Base-by-base conservation (phyloP, 1,140 invertebrate genomes). In the Drosophila ercepeae region DNA sequence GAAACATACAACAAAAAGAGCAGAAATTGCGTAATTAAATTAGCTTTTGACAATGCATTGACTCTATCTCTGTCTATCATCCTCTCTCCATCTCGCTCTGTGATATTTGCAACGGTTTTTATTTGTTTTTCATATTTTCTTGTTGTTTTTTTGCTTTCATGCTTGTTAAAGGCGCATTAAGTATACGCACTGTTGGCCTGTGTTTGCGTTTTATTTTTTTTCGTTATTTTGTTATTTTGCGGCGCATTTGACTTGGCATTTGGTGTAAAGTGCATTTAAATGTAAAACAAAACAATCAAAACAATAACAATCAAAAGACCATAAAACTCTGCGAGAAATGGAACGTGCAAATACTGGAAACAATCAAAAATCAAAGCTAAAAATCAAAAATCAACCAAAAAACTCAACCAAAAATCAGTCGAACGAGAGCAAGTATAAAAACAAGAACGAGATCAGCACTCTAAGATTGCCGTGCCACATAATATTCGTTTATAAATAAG, bases 401-500 rank as follows among this genome's bases (percentile, higher is more conserved):
- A 39, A 50, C 8, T 5, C 39, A 34, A 8, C 27, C 27, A 39
- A n/a, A n/a, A 58, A 34, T 34, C 32, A 11, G 19, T n/a, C n/a
- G 21, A 42, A 42, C 7, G 18, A 46, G 18, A 63, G 51, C 39
- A 19, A 48, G 19, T 36, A 42, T 8, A n/a, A 46, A 44, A 19
- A 57, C 29, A 27, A 69, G 64, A 60, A 69, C 64, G 18, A 45
- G 42, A 68, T 58, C 51, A 21, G 52, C 41, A 50, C 29, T 72
- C 57, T 36, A 65, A 55, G 46, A 71, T 61, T 42, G 53, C 36
- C n/a, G 36, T 44, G 50, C 58, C 58, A 64, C 65, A 83, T 74
- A 78, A 60, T 81, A 86, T 69, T 79, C 65, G 75, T 76, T 79
- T 86, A 84, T 73, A 79, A 84, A 81, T 84, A 84, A 88, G 63